These are phyloP conservation scores for Centrocercus urophasianus DNA, from an alignment of 2,113 vertebrate species.

Conservation along the genomic window DNA sequence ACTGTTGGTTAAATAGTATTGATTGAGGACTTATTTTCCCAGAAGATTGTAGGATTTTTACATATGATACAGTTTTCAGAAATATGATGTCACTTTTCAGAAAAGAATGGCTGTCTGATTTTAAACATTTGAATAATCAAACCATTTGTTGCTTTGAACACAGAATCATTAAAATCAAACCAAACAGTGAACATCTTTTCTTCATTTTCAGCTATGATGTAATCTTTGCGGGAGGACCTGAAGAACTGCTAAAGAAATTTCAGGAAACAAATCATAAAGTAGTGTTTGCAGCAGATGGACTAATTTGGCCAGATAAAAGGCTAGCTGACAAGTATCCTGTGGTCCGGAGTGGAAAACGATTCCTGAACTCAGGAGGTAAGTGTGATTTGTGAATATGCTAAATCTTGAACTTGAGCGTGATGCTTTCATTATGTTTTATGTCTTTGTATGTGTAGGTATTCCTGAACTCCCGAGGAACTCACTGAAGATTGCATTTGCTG, in stretches of 20 bases:
- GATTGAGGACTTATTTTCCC: neutral
- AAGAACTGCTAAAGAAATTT: slow-evolving; percentile 93
- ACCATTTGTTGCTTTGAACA: neutral
- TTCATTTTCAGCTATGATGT: slow-evolving; percentile 88
- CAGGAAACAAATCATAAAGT: slow-evolving; percentile 91
- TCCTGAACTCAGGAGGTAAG: slow-evolving; percentile 96
- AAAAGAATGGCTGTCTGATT: neutral
- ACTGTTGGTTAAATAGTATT: neutral
- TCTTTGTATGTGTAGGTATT: neutral
- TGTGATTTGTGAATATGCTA: neutral
- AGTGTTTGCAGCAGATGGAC: slow-evolving; percentile 91
- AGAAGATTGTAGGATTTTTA: neutral
- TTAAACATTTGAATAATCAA: neutral
- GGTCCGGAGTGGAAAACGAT: slow-evolving; percentile 92
- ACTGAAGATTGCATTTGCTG: neutral
- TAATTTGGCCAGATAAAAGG: slow-evolving; percentile 93
- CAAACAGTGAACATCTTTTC: neutral
- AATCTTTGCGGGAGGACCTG: slow-evolving; percentile 91
- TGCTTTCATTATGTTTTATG: neutral
- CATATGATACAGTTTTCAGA: neutral
- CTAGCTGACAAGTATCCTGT: slow-evolving; percentile 91
- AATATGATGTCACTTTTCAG: neutral
- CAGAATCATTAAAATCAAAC: neutral
- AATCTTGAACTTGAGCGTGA: neutral
- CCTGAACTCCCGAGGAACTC: neutral